A percentile compares a stretch with the other conserved stretches of the same genome.
Evolutionary conservation across 2,888 invertebrate species (phyloP).

Genomic region (Hybos culiciformis): DNA sequence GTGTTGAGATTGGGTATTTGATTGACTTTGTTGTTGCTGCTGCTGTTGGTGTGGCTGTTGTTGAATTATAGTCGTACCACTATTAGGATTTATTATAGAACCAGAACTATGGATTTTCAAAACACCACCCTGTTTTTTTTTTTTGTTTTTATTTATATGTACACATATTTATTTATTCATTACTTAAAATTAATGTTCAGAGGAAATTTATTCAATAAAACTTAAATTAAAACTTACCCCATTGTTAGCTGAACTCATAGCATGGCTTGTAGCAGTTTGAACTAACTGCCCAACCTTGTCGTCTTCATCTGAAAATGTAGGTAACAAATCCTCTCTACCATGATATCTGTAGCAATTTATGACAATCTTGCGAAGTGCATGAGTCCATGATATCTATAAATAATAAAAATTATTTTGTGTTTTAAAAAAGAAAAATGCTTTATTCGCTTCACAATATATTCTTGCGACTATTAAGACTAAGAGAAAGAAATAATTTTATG

Average conservation of each 20-base stretch:
- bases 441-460: not conserved
- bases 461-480: not conserved
- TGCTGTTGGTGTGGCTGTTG: constrained; percentile 10
- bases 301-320: constrained; percentile 86
- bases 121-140: constrained; percentile 29
- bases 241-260: constrained; percentile 19
- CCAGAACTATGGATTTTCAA: constrained; percentile 35
- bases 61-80: constrained; percentile 19
- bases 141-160: not conserved
- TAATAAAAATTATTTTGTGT: not conserved
- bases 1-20: constrained; percentile 16
- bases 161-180: not conserved
- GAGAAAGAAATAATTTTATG: not conserved
- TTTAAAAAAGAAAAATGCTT: not conserved
- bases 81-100: constrained; percentile 28
- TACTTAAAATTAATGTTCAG: not conserved
- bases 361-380: constrained; percentile 89
- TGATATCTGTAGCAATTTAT: constrained; percentile 98
- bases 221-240: constrained; percentile 14
- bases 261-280: constrained; percentile 25
- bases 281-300: constrained; percentile 56
- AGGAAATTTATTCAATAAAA: too few species aligned
- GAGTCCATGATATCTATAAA: constrained; percentile 93
- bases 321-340: constrained; percentile 86
- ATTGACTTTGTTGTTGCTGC: constrained; percentile 12